phyloP scores from a whole-genome alignment of 2,888 invertebrate genomes.

The Drosophila acutilabella region DNA sequence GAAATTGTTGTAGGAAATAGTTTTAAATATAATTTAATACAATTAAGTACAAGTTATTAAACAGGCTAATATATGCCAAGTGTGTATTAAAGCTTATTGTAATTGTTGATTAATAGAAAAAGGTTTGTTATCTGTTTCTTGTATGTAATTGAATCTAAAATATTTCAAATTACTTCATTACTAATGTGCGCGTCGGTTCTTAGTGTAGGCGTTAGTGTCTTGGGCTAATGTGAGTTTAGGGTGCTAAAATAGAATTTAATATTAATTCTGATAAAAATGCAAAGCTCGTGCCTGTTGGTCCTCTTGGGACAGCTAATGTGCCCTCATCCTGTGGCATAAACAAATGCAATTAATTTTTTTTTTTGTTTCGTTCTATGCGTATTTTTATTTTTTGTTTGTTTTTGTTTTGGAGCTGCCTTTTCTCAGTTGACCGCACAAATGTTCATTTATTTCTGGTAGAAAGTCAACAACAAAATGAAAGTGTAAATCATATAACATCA shows the following conservation, averaged over 20 bases:
- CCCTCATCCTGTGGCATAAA: constrained; percentile 15
- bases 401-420: background rate
- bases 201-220: background rate
- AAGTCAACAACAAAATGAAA: constrained; percentile 57
- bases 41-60: too few relatives aligned
- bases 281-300: constrained; percentile 6
- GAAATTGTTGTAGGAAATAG: too few relatives aligned
- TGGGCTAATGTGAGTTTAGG: constrained; percentile 2
- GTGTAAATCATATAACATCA: constrained; percentile 78
- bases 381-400: background rate
- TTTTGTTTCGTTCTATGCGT: background rate
- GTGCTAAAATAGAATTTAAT: constrained; percentile 25
- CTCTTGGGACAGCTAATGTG: constrained; percentile 34
- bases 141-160: background rate
- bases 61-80: too few relatives aligned
- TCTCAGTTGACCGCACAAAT: constrained; percentile 31
- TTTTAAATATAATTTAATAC: too few relatives aligned
- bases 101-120: too few relatives aligned
- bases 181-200: background rate
- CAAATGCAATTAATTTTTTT: constrained; percentile 46
- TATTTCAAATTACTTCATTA: background rate
- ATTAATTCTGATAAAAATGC: constrained; percentile 43
- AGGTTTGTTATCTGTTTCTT: background rate
- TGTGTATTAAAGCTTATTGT: too few relatives aligned
- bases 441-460: constrained; percentile 54